A percentile compares a stretch with the other conserved stretches of the same genome.
Conservation (phyloP, 2,888 invertebrate genomes). For the Lagria hirta region DNA sequence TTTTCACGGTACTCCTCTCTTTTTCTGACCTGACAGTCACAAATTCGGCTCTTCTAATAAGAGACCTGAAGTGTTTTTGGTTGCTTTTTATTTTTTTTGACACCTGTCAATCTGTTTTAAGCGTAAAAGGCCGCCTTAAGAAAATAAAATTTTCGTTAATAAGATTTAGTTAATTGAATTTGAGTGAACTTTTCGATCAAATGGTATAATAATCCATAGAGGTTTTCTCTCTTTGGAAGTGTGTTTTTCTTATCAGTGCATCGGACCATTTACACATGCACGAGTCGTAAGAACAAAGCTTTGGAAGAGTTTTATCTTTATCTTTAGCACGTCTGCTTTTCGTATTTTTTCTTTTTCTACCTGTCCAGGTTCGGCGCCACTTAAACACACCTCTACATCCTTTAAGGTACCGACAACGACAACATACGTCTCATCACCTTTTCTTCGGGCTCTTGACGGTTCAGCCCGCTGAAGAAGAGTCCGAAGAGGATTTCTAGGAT, state of each 20-base stretch:
- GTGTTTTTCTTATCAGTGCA: background rate
- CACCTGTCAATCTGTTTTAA: conserved; percentile 28
- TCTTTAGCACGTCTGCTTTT: conserved; percentile 6
- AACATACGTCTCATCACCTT: conserved; percentile 23
- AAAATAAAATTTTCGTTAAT: conserved; percentile 20
- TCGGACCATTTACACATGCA: conserved; percentile 34
- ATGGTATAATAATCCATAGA: too few species aligned
- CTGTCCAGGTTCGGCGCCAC: conserved; percentile 50
- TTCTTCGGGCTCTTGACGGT: conserved; percentile 5
- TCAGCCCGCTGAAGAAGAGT: conserved; percentile 8
- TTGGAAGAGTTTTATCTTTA: conserved; percentile 10
- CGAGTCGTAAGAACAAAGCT: conserved; percentile 25
- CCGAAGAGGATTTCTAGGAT: conserved; percentile 19
- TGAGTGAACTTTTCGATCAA: too few species aligned
- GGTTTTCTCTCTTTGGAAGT: too few species aligned
- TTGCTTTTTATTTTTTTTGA: conserved; percentile 22
- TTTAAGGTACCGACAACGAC: conserved; percentile 44
- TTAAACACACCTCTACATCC: conserved; percentile 52
- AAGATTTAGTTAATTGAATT: conserved; percentile 17
- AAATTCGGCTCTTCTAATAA: conserved; percentile 25
- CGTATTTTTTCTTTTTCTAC: conserved; percentile 38
- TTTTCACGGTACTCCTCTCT: conserved; percentile 21
- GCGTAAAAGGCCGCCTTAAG: conserved; percentile 8
- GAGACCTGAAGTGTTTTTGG: conserved; percentile 21
- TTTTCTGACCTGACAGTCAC: conserved; percentile 19